phyloP scores from a whole-genome alignment of 2,888 invertebrate genomes.

The Drosophila neonasuta region DNA sequence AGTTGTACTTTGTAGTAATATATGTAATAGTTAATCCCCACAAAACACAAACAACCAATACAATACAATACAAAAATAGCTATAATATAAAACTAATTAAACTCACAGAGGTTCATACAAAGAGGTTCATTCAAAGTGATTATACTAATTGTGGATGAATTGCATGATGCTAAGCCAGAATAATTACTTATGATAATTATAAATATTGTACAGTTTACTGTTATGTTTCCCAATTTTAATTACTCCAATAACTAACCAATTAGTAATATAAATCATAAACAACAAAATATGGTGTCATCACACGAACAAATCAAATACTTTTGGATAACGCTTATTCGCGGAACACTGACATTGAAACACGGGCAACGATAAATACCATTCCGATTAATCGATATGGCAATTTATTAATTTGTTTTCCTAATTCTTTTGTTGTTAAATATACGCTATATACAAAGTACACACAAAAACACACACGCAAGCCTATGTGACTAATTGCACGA shows the following conservation, averaged over 20 bases:
- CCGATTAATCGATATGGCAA: slow-evolving; percentile 17
- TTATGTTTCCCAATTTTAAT: slow-evolving; percentile 8
- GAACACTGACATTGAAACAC: slow-evolving; percentile 24
- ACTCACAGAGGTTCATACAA: slow-evolving; percentile 8
- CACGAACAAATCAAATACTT: slow-evolving; percentile 6
- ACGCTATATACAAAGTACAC: slow-evolving; percentile 5
- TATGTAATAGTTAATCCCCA: slow-evolving; percentile 24
- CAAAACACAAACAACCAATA: slow-evolving; percentile 21
- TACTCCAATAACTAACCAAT: slow-evolving; percentile 7
- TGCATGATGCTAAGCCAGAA: slow-evolving; percentile 58
- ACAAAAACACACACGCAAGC: slow-evolving; percentile 33
- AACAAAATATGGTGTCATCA: neutral
- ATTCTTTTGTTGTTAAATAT: slow-evolving; percentile 21
- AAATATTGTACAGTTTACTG: slow-evolving; percentile 1
- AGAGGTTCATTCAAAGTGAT: neutral
- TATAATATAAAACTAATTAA: slow-evolving; percentile 28
- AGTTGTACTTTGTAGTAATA: slow-evolving; percentile 13
- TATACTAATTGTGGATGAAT: slow-evolving; percentile 33
- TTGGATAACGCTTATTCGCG: neutral
- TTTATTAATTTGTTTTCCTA: slow-evolving; percentile 3
- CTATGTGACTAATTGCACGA: slow-evolving; percentile 72
- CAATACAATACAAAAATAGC: slow-evolving; percentile 3
- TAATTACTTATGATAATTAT: slow-evolving; percentile 11
- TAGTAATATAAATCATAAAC: neutral
- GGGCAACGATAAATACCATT: slow-evolving; percentile 7